A percentile compares a stretch with the other conserved stretches of the same genome.
Evolutionary conservation across 2,888 invertebrate genomes (phyloP).

Genomic region (Microplitis manilae): DNA sequence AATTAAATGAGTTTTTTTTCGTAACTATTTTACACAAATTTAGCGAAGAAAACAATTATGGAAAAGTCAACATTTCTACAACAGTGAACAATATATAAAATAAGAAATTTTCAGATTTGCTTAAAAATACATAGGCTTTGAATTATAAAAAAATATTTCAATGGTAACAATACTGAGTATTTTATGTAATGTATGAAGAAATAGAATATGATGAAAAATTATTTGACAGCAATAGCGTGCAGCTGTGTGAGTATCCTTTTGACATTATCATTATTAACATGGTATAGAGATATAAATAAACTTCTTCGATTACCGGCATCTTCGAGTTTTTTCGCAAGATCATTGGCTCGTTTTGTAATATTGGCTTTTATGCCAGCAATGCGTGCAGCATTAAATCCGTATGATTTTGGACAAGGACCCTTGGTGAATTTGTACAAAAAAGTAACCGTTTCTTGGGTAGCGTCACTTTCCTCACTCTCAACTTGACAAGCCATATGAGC

Average conservation of each 20-base stretch:
- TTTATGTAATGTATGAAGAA: background rate
- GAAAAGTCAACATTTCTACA: background rate
- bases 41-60: background rate
- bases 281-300: conserved; percentile 66
- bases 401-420: conserved; percentile 97
- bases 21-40: background rate
- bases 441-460: conserved; percentile 92
- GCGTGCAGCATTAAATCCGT: conserved; percentile 98
- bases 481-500: conserved; percentile 99
- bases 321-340: conserved; percentile 76
- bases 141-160: background rate
- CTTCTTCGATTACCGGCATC: conserved; percentile 68
- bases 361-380: conserved; percentile 88
- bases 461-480: conserved; percentile 87
- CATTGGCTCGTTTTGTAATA: conserved; percentile 79
- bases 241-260: conserved; percentile 5
- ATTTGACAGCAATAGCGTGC: background rate
- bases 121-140: background rate
- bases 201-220: background rate
- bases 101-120: background rate
- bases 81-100: background rate
- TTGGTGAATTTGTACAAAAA: conserved; percentile 94
- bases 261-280: background rate
- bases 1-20: background rate
- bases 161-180: background rate